A percentile compares a stretch with the other conserved stretches of the same genome.
Evolutionary conservation across 2,113 vertebrate genomes (phyloP).

Genomic region (Apaloderma vittatum): DNA sequence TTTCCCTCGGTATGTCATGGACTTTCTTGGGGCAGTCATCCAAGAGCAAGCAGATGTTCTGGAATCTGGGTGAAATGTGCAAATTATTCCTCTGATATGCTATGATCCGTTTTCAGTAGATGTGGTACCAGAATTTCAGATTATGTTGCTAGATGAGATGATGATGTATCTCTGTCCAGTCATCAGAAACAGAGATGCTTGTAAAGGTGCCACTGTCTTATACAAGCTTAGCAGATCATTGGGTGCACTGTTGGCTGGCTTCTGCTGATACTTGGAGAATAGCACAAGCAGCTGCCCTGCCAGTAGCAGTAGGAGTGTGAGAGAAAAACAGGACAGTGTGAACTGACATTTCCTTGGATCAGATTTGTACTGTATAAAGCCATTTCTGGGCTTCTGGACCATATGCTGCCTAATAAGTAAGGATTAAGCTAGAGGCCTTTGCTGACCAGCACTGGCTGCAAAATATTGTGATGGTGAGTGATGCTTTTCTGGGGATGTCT

Average conservation of each 20-base stretch:
- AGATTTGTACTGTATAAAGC: not conserved
- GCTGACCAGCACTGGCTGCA: not conserved
- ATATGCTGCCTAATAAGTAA: not conserved
- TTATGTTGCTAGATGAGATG: not conserved
- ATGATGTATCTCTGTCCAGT: not conserved
- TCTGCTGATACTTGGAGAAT: not conserved
- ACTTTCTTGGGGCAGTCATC: not conserved
- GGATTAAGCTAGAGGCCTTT: not conserved
- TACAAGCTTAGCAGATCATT: not conserved
- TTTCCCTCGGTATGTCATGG: not conserved
- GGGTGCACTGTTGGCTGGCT: not conserved
- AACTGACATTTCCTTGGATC: not conserved
- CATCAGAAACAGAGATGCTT: not conserved
- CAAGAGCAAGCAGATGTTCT: not conserved
- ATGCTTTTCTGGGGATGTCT: not conserved
- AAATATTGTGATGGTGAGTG: not conserved
- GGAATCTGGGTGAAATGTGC: not conserved
- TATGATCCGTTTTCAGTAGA: not conserved
- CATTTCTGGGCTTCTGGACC: not conserved
- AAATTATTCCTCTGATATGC: not conserved
- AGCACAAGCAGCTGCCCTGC: not conserved
- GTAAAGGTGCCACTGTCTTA: not conserved
- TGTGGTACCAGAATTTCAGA: not conserved
- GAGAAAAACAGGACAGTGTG: not conserved
- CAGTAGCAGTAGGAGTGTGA: not conserved